Conservation (phyloP, 2,797 vertebrate genomes). For the Chrysocyon brachyurus region DNA sequence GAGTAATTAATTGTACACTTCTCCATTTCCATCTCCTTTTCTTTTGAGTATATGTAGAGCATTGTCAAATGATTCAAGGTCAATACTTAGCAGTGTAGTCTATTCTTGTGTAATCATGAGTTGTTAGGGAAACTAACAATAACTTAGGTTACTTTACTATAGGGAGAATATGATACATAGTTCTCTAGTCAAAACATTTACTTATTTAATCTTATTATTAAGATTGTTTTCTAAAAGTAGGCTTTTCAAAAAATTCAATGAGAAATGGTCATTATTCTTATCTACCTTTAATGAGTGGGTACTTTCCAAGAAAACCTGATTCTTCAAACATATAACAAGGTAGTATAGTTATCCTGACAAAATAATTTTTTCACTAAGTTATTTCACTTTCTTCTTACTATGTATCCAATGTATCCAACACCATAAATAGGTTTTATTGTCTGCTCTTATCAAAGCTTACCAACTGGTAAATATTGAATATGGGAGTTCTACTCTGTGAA, state of each 20-base stretch:
- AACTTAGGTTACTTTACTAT: background rate
- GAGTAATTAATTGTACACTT: conserved; percentile 26
- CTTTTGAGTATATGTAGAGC: background rate
- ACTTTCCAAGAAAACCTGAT: conserved; percentile 6
- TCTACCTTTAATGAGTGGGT: background rate
- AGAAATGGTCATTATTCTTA: conserved; percentile 33
- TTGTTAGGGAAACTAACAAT: conserved; percentile 21
- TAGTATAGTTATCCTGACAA: conserved; percentile 28
- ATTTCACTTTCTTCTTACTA: conserved; percentile 27
- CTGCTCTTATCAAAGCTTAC: conserved; percentile 3
- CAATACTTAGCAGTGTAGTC: conserved; percentile 48
- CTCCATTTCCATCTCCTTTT: background rate
- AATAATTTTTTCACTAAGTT: conserved; percentile 38
- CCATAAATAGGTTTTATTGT: background rate
- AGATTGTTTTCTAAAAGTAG: conserved; percentile 28
- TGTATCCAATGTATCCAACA: background rate
- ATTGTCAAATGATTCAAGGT: background rate
- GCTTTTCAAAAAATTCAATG: conserved; percentile 23
- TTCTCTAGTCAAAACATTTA: background rate
- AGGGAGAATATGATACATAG: background rate
- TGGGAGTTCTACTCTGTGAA: background rate
- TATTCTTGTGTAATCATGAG: background rate
- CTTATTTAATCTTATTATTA: conserved; percentile 31
- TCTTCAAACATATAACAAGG: conserved; percentile 23
- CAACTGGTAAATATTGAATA: conserved; percentile 16